Conservation (phyloP, 2,797 vertebrate genomes). For the Garrulus glandarius region DNA sequence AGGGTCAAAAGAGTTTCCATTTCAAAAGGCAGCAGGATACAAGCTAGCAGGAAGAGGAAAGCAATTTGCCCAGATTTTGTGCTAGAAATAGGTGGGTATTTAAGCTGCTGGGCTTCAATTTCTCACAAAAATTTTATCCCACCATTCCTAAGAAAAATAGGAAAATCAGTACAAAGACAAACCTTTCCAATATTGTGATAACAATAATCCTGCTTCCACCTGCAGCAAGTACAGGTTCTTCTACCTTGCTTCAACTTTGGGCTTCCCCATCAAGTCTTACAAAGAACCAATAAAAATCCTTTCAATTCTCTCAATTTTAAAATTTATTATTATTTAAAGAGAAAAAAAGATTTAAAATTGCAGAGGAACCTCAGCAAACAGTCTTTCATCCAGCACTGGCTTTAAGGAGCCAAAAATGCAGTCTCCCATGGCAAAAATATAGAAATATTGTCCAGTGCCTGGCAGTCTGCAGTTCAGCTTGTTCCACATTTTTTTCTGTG, state of each 20-base stretch:
- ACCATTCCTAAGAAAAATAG: conserved; percentile 12
- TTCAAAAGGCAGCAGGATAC: conserved; percentile 70
- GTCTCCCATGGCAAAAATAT: background rate
- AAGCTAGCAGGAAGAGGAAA: conserved; percentile 53
- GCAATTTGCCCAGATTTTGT: conserved; percentile 61
- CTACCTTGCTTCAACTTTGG: background rate
- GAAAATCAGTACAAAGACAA: background rate
- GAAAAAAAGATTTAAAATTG: background rate
- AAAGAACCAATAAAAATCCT: background rate
- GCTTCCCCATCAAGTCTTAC: background rate
- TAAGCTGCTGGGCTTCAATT: conserved; percentile 17
- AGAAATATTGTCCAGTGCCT: background rate
- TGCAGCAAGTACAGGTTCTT: background rate
- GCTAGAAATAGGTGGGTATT: conserved; percentile 41
- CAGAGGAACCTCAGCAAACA: background rate
- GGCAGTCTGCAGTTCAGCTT: background rate
- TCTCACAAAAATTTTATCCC: conserved; percentile 6
- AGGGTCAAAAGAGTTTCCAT: conserved; percentile 70
- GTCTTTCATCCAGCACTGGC: background rate
- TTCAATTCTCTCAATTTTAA: background rate
- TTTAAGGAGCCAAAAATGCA: background rate
- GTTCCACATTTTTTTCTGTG: background rate
- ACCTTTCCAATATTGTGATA: background rate
- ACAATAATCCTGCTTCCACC: background rate
- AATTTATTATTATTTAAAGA: background rate